Percentiles rank a stretch among this genome's conserved stretches.
Conservation (phyloP, 2,113 vertebrate species). For the Sitta europaea region DNA sequence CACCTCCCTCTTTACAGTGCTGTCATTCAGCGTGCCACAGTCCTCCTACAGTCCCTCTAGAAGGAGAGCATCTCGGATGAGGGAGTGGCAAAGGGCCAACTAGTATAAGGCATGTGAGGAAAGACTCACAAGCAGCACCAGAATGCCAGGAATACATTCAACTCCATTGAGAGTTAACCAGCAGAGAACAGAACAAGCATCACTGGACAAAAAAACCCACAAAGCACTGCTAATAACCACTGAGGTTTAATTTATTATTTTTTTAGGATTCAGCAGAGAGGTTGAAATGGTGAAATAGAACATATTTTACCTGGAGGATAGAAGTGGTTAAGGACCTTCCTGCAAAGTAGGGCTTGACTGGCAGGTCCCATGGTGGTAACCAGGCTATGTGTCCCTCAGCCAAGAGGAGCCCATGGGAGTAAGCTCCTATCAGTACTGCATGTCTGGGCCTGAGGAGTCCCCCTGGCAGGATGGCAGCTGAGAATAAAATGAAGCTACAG, state of each 20-base stretch:
- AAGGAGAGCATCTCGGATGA: neutral
- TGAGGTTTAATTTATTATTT: neutral
- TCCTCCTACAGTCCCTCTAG: neutral
- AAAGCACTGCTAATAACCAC: neutral
- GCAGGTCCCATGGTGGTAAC: neutral
- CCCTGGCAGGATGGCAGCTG: neutral
- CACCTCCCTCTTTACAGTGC: neutral
- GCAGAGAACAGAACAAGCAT: neutral
- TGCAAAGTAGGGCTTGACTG: neutral
- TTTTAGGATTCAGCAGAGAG: neutral
- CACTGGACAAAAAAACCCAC: neutral
- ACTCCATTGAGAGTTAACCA: neutral
- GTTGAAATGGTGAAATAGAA: neutral
- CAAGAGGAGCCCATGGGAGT: neutral
- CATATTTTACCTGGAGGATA: neutral
- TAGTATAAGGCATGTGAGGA: neutral
- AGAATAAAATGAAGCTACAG: neutral
- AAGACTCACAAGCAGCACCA: neutral
- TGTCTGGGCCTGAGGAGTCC: neutral
- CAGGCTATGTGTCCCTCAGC: neutral
- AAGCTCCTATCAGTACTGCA: neutral
- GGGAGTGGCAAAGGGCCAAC: neutral
- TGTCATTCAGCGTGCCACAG: neutral
- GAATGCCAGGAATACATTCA: neutral
- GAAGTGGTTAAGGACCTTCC: neutral